Conservation (phyloP, 2,888 invertebrate genomes). For the Melanotus villosus region DNA sequence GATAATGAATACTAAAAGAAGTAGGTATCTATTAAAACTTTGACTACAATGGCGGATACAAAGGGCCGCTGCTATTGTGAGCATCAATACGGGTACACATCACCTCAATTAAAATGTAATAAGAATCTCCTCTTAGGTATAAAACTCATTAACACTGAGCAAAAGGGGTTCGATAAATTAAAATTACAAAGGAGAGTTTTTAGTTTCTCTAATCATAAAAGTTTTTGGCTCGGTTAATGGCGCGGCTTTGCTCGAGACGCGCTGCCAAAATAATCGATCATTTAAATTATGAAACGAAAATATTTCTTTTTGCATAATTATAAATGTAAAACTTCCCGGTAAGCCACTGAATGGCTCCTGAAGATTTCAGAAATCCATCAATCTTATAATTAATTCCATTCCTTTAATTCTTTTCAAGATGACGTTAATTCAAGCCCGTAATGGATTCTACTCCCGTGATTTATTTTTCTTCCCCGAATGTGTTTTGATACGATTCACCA, state of each 20-base stretch:
- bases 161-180: conserved; percentile 65
- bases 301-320: conserved; percentile 49
- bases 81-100: conserved; percentile 68
- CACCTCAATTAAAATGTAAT: conserved; percentile 70
- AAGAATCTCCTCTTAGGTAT: conserved; percentile 68
- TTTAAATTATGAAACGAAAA: conserved; percentile 47
- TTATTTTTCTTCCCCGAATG: conserved; percentile 61
- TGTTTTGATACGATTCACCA: conserved; percentile 57
- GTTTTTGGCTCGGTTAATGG: conserved; percentile 43
- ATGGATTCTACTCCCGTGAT: conserved; percentile 66
- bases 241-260: conserved; percentile 36
- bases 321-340: conserved; percentile 47
- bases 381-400: conserved; percentile 71
- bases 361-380: conserved; percentile 67
- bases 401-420: conserved; percentile 70
- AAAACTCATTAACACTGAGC: conserved; percentile 68
- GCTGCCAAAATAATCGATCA: conserved; percentile 46
- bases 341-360: conserved; percentile 49
- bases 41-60: conserved; percentile 65
- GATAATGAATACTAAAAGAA: conserved; percentile 69
- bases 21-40: conserved; percentile 69
- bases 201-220: conserved; percentile 54
- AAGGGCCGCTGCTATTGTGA: conserved; percentile 62
- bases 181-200: conserved; percentile 61
- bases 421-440: conserved; percentile 68